phyloP scores from a whole-genome alignment of 2,888 invertebrate genomes.

The Phymatocera aterrima region DNA sequence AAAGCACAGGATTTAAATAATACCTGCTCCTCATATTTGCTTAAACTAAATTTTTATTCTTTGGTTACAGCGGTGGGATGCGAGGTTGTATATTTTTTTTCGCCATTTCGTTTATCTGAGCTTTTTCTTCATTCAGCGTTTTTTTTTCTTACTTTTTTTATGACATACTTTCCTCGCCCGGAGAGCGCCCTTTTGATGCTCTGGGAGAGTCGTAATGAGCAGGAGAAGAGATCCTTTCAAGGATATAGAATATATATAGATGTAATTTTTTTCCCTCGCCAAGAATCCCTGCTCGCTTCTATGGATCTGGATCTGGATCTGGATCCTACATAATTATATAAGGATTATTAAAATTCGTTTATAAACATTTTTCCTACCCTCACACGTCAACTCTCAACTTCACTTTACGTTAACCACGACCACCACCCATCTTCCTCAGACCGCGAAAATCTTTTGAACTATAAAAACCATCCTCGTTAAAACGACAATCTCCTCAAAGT shows the following conservation, averaged over 20 bases:
- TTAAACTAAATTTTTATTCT: conserved; percentile 6
- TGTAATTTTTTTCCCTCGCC: neutral
- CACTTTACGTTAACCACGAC: conserved; percentile 29
- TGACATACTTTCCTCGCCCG: neutral
- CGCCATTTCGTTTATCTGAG: conserved; percentile 12
- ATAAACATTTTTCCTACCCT: conserved; percentile 13
- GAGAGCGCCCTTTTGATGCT: neutral
- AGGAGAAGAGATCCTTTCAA: neutral
- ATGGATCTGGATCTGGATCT: neutral
- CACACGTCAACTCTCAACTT: conserved; percentile 58
- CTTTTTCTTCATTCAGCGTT: neutral
- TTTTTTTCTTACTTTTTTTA: neutral
- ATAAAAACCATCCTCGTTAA: conserved; percentile 58
- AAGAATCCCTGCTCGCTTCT: neutral
- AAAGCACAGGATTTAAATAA: neutral
- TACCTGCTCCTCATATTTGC: conserved; percentile 1
- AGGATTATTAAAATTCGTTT: conserved; percentile 26
- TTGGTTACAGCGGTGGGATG: conserved; percentile 8
- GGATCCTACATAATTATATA: conserved; percentile 24
- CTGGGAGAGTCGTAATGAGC: conserved; percentile 11
- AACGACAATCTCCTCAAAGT: conserved; percentile 65
- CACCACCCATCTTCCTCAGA: conserved; percentile 64
- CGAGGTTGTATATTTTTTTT: neutral
- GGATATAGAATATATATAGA: neutral
- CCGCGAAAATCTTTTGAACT: conserved; percentile 65